These are phyloP conservation scores for Zaprionus lineosus DNA, from an alignment of 2,888 invertebrate species.

Conservation along the genomic window DNA sequence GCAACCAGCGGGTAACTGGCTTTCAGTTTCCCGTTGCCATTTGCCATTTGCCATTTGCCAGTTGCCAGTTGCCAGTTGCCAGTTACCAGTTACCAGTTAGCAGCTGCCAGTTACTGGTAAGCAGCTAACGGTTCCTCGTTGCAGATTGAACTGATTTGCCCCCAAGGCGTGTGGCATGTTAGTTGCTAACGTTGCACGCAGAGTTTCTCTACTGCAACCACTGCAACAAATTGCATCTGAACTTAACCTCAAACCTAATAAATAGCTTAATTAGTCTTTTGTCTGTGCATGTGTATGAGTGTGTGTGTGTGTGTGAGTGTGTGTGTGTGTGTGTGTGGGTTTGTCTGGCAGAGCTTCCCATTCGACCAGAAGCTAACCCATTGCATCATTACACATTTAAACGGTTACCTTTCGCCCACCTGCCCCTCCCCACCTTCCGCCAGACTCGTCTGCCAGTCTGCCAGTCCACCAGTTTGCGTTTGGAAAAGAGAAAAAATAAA, in stretches of 20 bases:
- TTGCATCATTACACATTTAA: conserved; percentile 38
- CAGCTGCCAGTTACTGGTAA: neutral
- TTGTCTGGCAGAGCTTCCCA: neutral
- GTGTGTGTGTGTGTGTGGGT: conserved; percentile 1
- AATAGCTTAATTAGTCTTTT: conserved; percentile 74
- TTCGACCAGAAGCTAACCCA: conserved; percentile 27
- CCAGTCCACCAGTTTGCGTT: neutral
- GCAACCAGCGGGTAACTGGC: conserved; percentile 13
- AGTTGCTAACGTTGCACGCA: conserved; percentile 9
- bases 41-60: conserved; percentile 5
- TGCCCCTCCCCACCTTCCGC: neutral
- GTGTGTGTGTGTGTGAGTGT: conserved; percentile 1
- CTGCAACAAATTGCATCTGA: conserved; percentile 66
- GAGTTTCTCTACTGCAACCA: conserved; percentile 24
- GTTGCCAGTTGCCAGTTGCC: conserved; percentile 6
- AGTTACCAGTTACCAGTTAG: conserved; percentile 2
- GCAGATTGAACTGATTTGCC: conserved; percentile 11
- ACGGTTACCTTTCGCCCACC: conserved; percentile 19
- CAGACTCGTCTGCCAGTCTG: neutral
- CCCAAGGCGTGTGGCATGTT: conserved; percentile 1
- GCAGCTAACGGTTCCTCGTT: too few species aligned
- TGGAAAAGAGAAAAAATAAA: conserved; percentile 1
- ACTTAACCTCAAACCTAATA: conserved; percentile 76
- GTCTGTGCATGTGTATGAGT: conserved; percentile 17
- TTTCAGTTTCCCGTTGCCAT: conserved; percentile 2